Evolutionary conservation across 2,797 vertebrate species (phyloP).

Genomic region (Coendou prehensilis): DNA sequence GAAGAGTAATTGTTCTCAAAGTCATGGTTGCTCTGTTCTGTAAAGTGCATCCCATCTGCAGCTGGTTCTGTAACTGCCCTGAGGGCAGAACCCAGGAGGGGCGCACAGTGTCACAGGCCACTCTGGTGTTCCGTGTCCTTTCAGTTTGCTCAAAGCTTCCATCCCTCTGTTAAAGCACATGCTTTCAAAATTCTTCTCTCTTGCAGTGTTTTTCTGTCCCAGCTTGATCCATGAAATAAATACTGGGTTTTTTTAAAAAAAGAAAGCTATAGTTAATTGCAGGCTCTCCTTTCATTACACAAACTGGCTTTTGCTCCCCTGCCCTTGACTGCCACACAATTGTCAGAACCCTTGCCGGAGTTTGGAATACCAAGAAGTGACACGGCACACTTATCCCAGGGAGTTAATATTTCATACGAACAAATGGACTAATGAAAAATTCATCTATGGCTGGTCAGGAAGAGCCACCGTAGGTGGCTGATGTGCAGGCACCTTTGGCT

Average conservation of each 20-base stretch:
- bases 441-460: slow-evolving; percentile 75
- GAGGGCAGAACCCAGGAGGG: slow-evolving; percentile 11
- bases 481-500: slow-evolving; percentile 73
- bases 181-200: neutral
- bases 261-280: slow-evolving; percentile 73
- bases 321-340: slow-evolving; percentile 57
- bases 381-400: slow-evolving; percentile 78
- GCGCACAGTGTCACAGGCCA: rapidly evolving
- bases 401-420: slow-evolving; percentile 88
- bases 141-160: slow-evolving; percentile 36
- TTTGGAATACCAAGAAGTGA: slow-evolving; percentile 68
- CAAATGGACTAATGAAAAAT: slow-evolving; percentile 86
- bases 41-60: neutral
- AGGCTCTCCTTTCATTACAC: slow-evolving; percentile 76
- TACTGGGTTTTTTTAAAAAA: neutral
- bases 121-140: rapidly evolving
- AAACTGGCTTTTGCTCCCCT: slow-evolving; percentile 65
- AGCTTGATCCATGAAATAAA: neutral
- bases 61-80: neutral
- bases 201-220: neutral
- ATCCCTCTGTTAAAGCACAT: neutral
- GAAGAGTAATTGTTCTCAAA: slow-evolving; percentile 46
- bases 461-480: slow-evolving; percentile 36
- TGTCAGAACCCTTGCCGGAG: slow-evolving; percentile 70
- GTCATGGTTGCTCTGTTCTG: neutral